phyloP scores from a whole-genome alignment of 2,113 vertebrate genomes.

The Brevimyrus niger region DNA sequence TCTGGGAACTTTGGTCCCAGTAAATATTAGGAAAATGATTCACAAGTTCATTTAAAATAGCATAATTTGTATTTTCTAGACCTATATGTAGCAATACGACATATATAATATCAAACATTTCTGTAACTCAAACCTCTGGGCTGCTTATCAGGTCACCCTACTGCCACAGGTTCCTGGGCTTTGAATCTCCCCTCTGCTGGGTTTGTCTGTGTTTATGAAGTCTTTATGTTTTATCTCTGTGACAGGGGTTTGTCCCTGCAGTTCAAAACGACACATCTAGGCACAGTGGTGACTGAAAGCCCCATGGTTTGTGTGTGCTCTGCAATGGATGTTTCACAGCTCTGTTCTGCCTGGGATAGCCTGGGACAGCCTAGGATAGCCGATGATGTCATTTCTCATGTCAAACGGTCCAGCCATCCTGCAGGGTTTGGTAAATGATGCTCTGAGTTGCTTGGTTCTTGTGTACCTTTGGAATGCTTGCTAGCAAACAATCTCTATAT shows the following conservation, averaged over 20 bases:
- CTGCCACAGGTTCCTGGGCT: neutral
- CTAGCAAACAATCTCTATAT: neutral
- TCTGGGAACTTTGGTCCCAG: neutral
- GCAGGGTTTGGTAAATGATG: neutral
- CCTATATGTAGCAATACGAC: neutral
- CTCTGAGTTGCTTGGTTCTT: neutral
- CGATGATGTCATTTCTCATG: neutral
- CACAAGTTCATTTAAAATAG: neutral
- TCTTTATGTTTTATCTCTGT: neutral
- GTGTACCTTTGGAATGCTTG: neutral
- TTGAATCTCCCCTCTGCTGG: neutral
- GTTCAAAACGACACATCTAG: neutral
- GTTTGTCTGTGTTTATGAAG: neutral
- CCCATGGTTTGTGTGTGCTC: neutral
- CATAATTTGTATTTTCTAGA: neutral
- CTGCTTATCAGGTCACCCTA: neutral
- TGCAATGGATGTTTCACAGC: neutral
- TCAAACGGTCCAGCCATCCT: neutral
- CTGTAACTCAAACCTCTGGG: neutral
- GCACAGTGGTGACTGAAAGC: neutral
- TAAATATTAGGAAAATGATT: neutral
- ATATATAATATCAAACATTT: neutral
- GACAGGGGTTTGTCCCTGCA: neutral
- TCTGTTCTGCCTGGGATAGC: neutral
- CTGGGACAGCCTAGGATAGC: neutral